Base-by-base conservation (phyloP, 2,797 vertebrate genomes). In the Ficedula albicollis region DNA sequence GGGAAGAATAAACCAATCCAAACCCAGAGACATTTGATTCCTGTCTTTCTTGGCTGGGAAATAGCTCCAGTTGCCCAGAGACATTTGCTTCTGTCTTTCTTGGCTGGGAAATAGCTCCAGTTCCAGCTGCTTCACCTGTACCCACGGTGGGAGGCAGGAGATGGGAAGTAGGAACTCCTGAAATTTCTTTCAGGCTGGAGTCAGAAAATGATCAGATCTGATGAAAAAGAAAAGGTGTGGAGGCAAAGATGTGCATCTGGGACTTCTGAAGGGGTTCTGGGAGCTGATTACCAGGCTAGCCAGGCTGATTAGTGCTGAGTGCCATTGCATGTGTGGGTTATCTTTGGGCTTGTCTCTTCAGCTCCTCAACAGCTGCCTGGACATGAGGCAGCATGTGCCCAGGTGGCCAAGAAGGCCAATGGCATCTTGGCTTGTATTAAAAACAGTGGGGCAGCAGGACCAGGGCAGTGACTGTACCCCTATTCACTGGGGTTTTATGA, bases 201-300 rank as follows among this genome's bases (percentile, higher is more conserved):
- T 9, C 38, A 88, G 66, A 90, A 81, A 78, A 84, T 17, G 0
- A 56, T 62, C 39, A 48, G 36, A 91, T 25, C 15, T 1, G 7
- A 69, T 9, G 0, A 3, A 44, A 66, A 56, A 73, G 27, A 25
- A 67, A 66, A 63, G 55, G 15, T 2, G 0, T 1, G 2, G 29
- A 74, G 36, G 15, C 6, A 81, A 44, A 63, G 39, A 64, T 0
- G 2, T 3, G 26, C 1, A 4, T 26, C 43, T 84, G 46, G 8
- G 48, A 84, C 32, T 48, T 93, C 3, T 58, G 52, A 73, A 70
- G 52, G n/a, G 17, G 11, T 69, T 48, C 41, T 90, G 59, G 67
- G 52, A 84, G 29, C 23, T 84, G 70, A 63, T 81, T 72, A 78
- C 21, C 5, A 49, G 55, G 34, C 16, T 39, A 62, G 48, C 39